Base-by-base conservation (phyloP, 2,113 vertebrate genomes). In the Nipponia nippon region DNA sequence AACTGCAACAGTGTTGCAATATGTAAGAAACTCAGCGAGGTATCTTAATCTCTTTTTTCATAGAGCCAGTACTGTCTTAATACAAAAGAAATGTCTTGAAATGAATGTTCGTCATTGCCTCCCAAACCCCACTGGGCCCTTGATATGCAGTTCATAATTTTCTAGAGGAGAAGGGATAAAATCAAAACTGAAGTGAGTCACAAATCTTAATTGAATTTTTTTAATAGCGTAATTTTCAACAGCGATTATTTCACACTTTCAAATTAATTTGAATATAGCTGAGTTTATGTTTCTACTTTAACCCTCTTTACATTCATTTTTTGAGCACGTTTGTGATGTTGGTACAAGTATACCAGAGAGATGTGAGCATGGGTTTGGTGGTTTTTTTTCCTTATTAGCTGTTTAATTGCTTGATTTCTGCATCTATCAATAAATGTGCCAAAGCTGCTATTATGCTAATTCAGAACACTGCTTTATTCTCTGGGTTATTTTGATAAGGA, bases 91-190 rank as follows among this genome's bases (percentile, higher is more conserved):
- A 46, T 14, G 7, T 42, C 69, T 83, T 76, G 44, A 76, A 92
- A 53, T 52, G 34, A 29, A n/a, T 69, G 36, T 58, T 96, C 0
- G 0, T 79, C 69, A 27, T 71, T 84, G 58, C 85, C n/a, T 92
- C 59, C 32, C 71, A 86, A 90, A 47, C 30, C 86, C 72, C 89
- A 95, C 19, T 0, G 3, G 92, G 73, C 52, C 46, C 34, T 84
- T 91, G 61, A 76, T 52, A 61, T 13, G 55, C 61, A 84, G 77
- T 84, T 92, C 0, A 1, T 27, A 59, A 87, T 93, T 92, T 95
- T 89, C 52, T 75, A 53, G 77, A 97, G 70, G 69, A 94, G 77
- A 90, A 94, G 61, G 77, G 89, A 95, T 94, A 92, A 95, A 96
- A 97, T 92, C 87, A 91, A 94, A 95, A 85, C 69, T 18, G 44